A percentile compares a stretch with the other conserved stretches of the same genome.
Conservation (phyloP, 2,113 vertebrate species). For the Calonectris borealis region DNA sequence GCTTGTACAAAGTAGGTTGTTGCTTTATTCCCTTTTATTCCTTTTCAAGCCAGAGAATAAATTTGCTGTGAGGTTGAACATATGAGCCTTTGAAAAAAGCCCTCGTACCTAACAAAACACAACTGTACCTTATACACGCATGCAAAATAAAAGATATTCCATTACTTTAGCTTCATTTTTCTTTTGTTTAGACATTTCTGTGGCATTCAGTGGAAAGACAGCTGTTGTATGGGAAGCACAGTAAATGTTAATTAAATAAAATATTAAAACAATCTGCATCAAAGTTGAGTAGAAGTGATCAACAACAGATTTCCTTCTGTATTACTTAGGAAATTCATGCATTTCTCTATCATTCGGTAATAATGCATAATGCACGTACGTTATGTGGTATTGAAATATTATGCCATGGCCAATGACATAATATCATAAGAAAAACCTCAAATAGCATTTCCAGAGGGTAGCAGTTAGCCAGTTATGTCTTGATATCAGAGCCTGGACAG, state of each 20-base stretch:
- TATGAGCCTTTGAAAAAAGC: not conserved
- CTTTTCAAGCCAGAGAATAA: not conserved
- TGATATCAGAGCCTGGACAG: conserved; percentile 37
- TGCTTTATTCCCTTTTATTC: not conserved
- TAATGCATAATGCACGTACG: not conserved
- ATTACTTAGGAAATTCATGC: not conserved
- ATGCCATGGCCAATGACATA: conserved; percentile 22
- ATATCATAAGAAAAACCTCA: conserved; percentile 28
- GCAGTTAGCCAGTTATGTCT: not conserved
- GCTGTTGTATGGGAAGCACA: not conserved
- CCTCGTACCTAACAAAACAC: not conserved
- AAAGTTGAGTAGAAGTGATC: not conserved
- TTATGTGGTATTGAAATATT: conserved; percentile 28
- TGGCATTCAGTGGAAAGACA: not conserved
- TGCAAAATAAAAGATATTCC: not conserved
- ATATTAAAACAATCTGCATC: not conserved
- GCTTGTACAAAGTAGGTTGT: not conserved
- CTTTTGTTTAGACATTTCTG: conserved; percentile 16
- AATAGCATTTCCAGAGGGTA: conserved; percentile 51
- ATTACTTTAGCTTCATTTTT: not conserved
- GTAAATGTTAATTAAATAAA: not conserved
- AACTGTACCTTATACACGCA: not conserved
- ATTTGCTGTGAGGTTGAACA: not conserved
- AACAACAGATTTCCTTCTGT: conserved; percentile 7
- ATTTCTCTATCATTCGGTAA: not conserved